Base-by-base conservation (phyloP, 2,888 invertebrate genomes). In the Agrilus biguttatus region DNA sequence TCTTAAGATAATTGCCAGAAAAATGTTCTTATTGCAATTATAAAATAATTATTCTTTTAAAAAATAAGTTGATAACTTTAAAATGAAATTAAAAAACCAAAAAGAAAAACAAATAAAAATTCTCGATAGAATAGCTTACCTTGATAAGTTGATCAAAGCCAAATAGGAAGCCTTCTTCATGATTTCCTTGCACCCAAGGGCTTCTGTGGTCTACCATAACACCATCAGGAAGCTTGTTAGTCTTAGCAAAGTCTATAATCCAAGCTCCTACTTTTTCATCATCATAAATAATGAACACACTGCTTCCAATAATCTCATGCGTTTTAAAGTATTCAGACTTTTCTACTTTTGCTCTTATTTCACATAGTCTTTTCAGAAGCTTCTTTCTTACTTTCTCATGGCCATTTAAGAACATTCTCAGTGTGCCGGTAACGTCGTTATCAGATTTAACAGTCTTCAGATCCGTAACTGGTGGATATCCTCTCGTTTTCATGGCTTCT, bases 181-280 rank as follows among this genome's bases (percentile, higher is more conserved):
- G 87, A 64, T 96, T 97, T n/a, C 95, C 96, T 51, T 88, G 81
- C 46, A 75, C 62, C 97, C 96, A 97, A 12, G 78, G 70, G 7
- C 72, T 70, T 44, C 90, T 74, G 62, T 97, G 97, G 51, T 80
- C 78, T 13, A 96, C 74, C 40, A 66, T 69, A 19, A 73, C 55
- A 8, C 79, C 80, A 17, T 78, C 73, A 0, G 86, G 82, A 38
- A 93, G 69, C 41, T 74, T 72, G 42, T 83, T 75, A 0, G 92
- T 91, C 63, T 97, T 97, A 39, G 93, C 95, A 62, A 97, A 97
- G 63, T 97, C 97, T 48, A 97, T 97, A 53, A 97, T 72, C 96
- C 96, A 97, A 7, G 84, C 90, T 19, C 92, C 92, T 33, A 86
- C 85, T 55, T 83, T 83, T 46, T 78, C 76, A 45, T 84, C 78